Base-by-base conservation (phyloP, 2,113 vertebrate genomes). In the Vireo altiloquus region DNA sequence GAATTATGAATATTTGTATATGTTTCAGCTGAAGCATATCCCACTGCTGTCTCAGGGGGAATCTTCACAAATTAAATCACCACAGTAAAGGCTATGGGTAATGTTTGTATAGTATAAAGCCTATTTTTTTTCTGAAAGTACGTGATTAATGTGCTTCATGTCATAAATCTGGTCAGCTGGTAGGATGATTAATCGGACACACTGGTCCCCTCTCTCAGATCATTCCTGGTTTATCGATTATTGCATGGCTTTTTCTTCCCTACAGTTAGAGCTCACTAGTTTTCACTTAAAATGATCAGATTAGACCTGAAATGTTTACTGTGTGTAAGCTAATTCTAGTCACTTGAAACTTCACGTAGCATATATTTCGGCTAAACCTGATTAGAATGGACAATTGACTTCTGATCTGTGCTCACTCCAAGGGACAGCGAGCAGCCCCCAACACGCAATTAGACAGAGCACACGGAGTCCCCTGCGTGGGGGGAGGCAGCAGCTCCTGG, bases 241-340 rank as follows among this genome's bases (percentile, higher is more conserved):
- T 53, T 6, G 3, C 0, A 0, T 6, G 21, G 25, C 30, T 89
- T 89, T 84, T 76, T 39, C 50, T 72, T 49, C 57, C 50, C 19
- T 63, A 46, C 88, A 71, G 75, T 95, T 91, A 76, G 82, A 82
- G 69, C 89, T 97, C 85, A 68, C 81, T 89, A 91, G 88, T 88
- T 96, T 96, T 93, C 70, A 57, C 82, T 94, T 92, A 70, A 96
- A 96, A 90, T 96, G 95, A 95, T 91, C 57, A 56, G 81, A 97
- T 95, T 88, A 90, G 94, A 95, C 40, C 57, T 96, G 96, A 97
- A 97, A 97, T 97, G 95, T 97, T 97, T 97, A 95, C 94, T 95
- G 92, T 71, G 94, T 91, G 72, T 68, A 94, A 95, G 74, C 54
- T 96, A 97, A 97, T 95, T 96, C 91, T 20, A 91, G 90, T 94